These are phyloP conservation scores for Chamaea fasciata DNA, from an alignment of 2,113 vertebrate genomes.

Conservation along the genomic window DNA sequence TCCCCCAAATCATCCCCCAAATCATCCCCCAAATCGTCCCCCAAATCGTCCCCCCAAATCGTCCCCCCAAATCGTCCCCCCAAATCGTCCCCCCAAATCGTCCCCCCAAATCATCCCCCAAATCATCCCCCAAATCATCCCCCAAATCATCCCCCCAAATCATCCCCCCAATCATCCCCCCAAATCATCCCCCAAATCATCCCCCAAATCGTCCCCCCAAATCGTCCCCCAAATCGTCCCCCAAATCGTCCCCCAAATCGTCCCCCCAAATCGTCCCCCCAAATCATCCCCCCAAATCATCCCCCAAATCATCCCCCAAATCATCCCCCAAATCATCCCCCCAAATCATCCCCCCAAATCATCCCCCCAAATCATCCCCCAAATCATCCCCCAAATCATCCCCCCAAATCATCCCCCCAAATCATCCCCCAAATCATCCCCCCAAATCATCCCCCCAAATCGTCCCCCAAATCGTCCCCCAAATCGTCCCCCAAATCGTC, in stretches of 20 bases:
- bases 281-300: not conserved
- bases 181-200: not conserved
- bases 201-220: no score
- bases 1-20: no score
- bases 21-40: fast-evolving
- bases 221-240: not conserved
- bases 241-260: not conserved
- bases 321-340: not conserved
- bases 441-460: not conserved
- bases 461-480: no score
- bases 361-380: not conserved
- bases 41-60: not conserved
- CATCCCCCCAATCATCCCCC: no score
- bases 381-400: not conserved
- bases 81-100: not conserved
- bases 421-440: not conserved
- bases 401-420: not conserved
- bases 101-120: not conserved
- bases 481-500: not conserved
- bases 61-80: not conserved
- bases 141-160: not conserved
- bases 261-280: not conserved
- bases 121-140: not conserved
- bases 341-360: not conserved
- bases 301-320: not conserved